These are phyloP conservation scores for Tetranychus cinnabarinus DNA, from an alignment of 1,140 invertebrate species.

Conservation along the genomic window DNA sequence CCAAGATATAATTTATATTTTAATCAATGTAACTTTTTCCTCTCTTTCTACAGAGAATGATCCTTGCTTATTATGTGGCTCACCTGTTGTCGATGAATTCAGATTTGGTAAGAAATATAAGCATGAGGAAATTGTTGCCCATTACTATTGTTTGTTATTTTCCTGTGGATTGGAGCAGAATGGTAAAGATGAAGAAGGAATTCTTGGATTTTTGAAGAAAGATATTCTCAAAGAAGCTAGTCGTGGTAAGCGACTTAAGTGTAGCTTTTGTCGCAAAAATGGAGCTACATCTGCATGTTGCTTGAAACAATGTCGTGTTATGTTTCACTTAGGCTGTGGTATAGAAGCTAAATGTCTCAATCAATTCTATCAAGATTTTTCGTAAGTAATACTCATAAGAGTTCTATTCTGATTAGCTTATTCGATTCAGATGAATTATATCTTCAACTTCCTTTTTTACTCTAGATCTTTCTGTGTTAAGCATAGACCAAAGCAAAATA, in stretches of 20 bases:
- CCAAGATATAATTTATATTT: too few relatives aligned
- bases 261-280: constrained; percentile 30
- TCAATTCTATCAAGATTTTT: constrained; percentile 35
- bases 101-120: background rate
- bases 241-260: constrained; percentile 18
- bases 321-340: constrained; percentile 39
- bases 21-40: too few relatives aligned
- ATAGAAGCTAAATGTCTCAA: constrained; percentile 27
- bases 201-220: constrained; percentile 4
- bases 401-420: background rate
- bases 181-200: constrained; percentile 4
- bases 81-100: background rate
- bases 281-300: constrained; percentile 38
- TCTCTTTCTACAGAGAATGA: too few relatives aligned
- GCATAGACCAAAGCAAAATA: constrained; percentile 29
- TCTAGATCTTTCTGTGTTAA: constrained; percentile 32
- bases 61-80: background rate
- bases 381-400: constrained; percentile 19
- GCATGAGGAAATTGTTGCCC: background rate
- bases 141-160: constrained; percentile 8
- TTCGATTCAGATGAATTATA: background rate
- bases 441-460: background rate
- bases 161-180: constrained; percentile 7
- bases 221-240: constrained; percentile 7
- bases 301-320: constrained; percentile 26